Evolutionary conservation across 2,113 vertebrate genomes (phyloP).

Genomic region (Telmatochromis sp.): DNA sequence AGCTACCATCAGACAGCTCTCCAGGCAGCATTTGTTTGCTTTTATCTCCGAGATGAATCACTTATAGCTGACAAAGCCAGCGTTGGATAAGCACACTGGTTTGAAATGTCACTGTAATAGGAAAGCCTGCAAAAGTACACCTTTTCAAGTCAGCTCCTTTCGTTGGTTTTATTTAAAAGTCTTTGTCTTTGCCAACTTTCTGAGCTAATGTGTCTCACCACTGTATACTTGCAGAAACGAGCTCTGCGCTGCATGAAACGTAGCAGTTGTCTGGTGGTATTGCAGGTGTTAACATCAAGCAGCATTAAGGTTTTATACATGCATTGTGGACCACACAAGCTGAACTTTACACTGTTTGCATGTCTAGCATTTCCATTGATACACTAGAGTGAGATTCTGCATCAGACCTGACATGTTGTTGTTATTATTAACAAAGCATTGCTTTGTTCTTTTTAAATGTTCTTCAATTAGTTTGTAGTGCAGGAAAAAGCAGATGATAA

Average conservation of each 20-base stretch:
- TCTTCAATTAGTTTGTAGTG: not conserved
- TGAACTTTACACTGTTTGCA: not conserved
- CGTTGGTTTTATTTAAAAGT: not conserved
- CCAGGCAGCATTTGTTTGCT: slow-evolving; percentile 30
- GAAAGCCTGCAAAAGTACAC: not conserved
- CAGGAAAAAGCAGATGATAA: not conserved
- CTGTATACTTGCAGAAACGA: not conserved
- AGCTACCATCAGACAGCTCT: slow-evolving; percentile 23
- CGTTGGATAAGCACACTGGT: not conserved
- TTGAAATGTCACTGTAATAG: not conserved
- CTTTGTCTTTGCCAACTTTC: not conserved
- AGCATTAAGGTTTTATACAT: not conserved
- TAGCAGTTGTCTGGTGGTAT: not conserved
- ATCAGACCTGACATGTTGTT: not conserved
- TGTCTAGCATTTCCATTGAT: not conserved
- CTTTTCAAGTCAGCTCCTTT: not conserved
- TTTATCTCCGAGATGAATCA: slow-evolving; percentile 39
- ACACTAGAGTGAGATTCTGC: not conserved
- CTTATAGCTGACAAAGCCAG: not conserved
- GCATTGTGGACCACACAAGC: not conserved
- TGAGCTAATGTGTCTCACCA: not conserved
- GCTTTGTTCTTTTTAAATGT: not conserved
- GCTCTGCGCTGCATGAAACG: not conserved
- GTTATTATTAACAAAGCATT: not conserved
- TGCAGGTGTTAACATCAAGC: not conserved